Conservation (phyloP, 2,113 vertebrate species). For the Athene noctua region DNA sequence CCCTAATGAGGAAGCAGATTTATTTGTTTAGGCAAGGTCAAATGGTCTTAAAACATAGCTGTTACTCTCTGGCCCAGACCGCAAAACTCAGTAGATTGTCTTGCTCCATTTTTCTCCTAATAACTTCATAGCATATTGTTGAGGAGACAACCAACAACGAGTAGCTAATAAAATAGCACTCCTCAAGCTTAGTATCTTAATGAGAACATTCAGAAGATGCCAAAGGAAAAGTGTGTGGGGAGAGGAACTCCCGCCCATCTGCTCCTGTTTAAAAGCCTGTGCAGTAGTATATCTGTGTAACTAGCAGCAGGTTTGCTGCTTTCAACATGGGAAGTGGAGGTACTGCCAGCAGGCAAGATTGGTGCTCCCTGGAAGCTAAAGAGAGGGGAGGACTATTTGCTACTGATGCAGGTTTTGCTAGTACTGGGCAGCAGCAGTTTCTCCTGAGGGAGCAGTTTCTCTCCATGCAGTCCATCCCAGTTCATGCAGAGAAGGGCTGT, state of each 20-base stretch:
- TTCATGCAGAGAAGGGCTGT: not conserved
- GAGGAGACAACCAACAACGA: not conserved
- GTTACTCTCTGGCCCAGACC: not conserved
- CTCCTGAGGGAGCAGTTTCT: not conserved
- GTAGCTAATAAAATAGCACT: not conserved
- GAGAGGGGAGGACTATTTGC: not conserved
- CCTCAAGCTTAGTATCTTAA: not conserved
- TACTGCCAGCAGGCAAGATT: accelerated
- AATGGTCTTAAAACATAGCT: not conserved
- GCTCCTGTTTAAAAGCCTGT: not conserved
- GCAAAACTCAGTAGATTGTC: not conserved
- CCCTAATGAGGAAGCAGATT: not conserved
- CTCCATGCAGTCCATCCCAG: no score
- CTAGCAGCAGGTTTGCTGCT: not conserved
- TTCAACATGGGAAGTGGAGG: not conserved
- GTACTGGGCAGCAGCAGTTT: not conserved
- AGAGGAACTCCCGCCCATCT: not conserved
- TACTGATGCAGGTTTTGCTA: not conserved
- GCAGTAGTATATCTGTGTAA: not conserved
- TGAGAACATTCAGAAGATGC: not conserved
- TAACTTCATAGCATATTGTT: not conserved
- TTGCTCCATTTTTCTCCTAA: not conserved
- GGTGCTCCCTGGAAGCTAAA: not conserved
- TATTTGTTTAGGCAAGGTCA: constrained; percentile 23
- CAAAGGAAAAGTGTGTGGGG: not conserved